phyloP scores from a whole-genome alignment of 2,797 vertebrate species.

The Carcharodon carcharias region DNA sequence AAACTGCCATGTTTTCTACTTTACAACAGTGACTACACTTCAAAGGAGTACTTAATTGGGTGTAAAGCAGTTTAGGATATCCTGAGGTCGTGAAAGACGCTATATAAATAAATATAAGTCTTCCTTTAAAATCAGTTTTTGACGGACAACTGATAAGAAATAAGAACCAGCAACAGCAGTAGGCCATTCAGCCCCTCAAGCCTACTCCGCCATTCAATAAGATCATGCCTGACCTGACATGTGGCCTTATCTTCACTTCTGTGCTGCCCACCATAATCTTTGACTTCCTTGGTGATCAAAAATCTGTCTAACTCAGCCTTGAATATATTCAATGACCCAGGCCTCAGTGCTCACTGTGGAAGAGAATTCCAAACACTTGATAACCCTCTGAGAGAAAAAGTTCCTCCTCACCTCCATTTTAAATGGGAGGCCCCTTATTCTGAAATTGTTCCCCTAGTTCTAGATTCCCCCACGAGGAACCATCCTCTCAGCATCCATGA shows the following conservation, averaged over 20 bases:
- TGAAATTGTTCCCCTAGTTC: too few relatives aligned
- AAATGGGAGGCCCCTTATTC: background rate
- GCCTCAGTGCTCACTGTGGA: too few relatives aligned
- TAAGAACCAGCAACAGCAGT: too few relatives aligned
- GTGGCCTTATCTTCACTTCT: background rate
- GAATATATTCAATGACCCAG: background rate
- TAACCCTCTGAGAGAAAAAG: background rate
- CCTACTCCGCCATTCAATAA: background rate
- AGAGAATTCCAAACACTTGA: background rate
- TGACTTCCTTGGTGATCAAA: too few relatives aligned
- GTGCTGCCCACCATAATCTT: background rate
- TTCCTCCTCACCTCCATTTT: background rate
- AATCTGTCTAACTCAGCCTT: background rate
- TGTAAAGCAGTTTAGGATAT: background rate
- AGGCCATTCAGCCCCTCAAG: background rate
- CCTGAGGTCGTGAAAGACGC: background rate
- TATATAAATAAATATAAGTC: background rate
- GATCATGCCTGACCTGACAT: background rate
- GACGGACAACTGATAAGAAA: background rate
- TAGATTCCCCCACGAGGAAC: too few relatives aligned
- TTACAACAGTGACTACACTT: too few relatives aligned
- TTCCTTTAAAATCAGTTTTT: background rate
- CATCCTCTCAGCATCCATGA: too few relatives aligned
- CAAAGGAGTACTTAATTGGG: background rate
- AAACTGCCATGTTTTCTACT: too few relatives aligned